Evolutionary conservation across 2,113 vertebrate genomes (phyloP), one percentile per base, ranked within the genome.

Genomic region (Pluvialis apricaria): DNA sequence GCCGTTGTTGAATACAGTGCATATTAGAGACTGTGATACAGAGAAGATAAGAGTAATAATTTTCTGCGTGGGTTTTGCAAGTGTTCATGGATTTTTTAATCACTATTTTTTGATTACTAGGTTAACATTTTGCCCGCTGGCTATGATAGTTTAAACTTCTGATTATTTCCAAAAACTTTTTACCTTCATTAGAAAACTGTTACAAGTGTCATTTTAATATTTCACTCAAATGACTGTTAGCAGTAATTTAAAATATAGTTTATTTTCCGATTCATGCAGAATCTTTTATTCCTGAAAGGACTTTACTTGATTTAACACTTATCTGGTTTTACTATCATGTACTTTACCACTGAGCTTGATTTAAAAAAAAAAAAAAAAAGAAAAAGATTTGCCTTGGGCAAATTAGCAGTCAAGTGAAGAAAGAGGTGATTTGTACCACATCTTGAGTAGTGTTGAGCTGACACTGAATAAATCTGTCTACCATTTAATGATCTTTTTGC

Each of bases 371-470:
- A 42, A 44, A 44, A 45, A 45, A 45, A 45, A 45, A 45, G 17
- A 42, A 44, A 44, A 96, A 91, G 8, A 25, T 92, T 89, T 96
- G 71, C 65, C 83, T 89, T 62, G 24, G 89, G 78, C 82, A 94
- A 94, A 96, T 97, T 95, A 96, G 31, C 76, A 94, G 45, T 88
- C 44, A 96, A 71, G 38, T 82, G 93, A 97, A 96, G 83, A 94
- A 16, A 92, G 69, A 88, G 40, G 91, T 92, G 77, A 95, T 96
- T 88, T 83, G 52, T 47, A 84, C 16, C 29, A 78, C 34, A 52
- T 95, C 51, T 96, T 61, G 86, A 91, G 70, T 73, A 88, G 62
- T 45, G 40, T 83, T 72, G 78, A 94, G 36, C 69, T 94, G 87
- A 87, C 79, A 92, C 52, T 84, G 54, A 97, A 94, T 95, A 98